These are phyloP conservation scores for Cryptocephalus primarius DNA, from an alignment of 2,888 invertebrate species.

Conservation along the genomic window DNA sequence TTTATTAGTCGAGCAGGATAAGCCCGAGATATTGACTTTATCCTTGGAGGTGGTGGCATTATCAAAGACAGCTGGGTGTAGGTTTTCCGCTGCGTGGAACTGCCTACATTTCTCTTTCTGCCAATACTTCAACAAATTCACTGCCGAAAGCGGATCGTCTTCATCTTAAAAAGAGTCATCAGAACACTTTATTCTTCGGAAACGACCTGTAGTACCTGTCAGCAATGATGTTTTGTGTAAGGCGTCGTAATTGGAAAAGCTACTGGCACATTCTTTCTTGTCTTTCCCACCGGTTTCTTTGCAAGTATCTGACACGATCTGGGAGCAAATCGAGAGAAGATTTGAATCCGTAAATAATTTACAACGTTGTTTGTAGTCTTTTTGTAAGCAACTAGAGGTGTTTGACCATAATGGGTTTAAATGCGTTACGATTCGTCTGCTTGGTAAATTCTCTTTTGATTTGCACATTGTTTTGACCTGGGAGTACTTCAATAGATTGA, in stretches of 20 bases:
- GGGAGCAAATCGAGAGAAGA: slow-evolving; percentile 7
- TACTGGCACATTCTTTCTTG: slow-evolving; percentile 5
- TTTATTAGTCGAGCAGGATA: slow-evolving; percentile 46
- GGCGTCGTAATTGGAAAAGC: slow-evolving; percentile 1
- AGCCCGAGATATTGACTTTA: slow-evolving; percentile 26
- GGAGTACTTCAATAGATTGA: slow-evolving; percentile 16
- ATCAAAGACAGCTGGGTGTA: slow-evolving; percentile 32
- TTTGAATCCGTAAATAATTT: slow-evolving; percentile 5
- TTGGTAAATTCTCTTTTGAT: slow-evolving; percentile 5
- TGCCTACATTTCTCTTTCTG: slow-evolving; percentile 23
- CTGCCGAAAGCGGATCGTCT: slow-evolving; percentile 34
- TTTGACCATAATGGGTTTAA: slow-evolving; percentile 10
- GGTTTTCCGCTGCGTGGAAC: slow-evolving; percentile 32
- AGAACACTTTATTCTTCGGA: slow-evolving; percentile 1
- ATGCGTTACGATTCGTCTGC: slow-evolving; percentile 7
- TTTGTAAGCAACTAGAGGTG: slow-evolving; percentile 9
- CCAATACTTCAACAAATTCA: slow-evolving; percentile 33
- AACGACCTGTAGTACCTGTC: slow-evolving; percentile 10
- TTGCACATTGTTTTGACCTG: slow-evolving; percentile 16
- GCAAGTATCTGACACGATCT: slow-evolving; percentile 9
- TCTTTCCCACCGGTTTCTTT: slow-evolving; percentile 4
- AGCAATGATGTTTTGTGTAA: slow-evolving; percentile 16
- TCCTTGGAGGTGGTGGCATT: slow-evolving; percentile 1
- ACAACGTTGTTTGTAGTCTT: slow-evolving; percentile 4
- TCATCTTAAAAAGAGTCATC: slow-evolving; percentile 3